Evolutionary conservation across 2,888 invertebrate species (phyloP), one percentile per base, ranked within the genome.

Genomic region (Machimus atricapillus): DNA sequence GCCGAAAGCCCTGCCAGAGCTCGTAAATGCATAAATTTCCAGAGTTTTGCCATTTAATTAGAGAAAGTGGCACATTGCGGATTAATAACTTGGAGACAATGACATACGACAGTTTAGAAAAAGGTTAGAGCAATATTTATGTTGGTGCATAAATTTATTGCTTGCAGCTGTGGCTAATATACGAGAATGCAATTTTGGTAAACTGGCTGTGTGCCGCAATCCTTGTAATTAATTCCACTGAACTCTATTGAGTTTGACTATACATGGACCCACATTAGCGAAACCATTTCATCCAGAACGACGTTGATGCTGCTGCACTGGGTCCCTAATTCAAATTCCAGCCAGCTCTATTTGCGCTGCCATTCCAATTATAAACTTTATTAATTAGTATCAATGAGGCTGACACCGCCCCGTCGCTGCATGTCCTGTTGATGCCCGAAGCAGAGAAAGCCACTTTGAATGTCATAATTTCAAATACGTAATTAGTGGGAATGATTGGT

Each of bases 21-120:
- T 76, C 76, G 34, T 37, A 76, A 76, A 76, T n/a, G n/a, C n/a
- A n/a, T 76, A 76, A 76, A 76, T 76, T 76, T 19, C 16, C 37
- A 14, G 76, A 76, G 76, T 76, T 76, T 76, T 76, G 37, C 37
- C 76, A 76, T 76, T 76, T 76, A 76, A 76, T 76, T 76, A 76
- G 76, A 37, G 76, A 76, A 76, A 37, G 37, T 76, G 37, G 76
- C n/a, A 34, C 34, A 37, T 37, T 34, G 76, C 76, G 37, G 34
- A 76, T 76, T 76, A 76, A 76, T 76, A 37, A 76, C 76, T 34
- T 76, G 34, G 37, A 37, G 76, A 37, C 34, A 34, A 76, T 76
- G 37, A 76, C 19, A 76, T 37, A 76, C 76, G 76, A 76, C 34
- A 76, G 76, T 76, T 76, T 37, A 66, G 66, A 66, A 66, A 66